Evolutionary conservation across 2,113 vertebrate genomes (phyloP).

Genomic region (Syngnathoides biaculeatus): DNA sequence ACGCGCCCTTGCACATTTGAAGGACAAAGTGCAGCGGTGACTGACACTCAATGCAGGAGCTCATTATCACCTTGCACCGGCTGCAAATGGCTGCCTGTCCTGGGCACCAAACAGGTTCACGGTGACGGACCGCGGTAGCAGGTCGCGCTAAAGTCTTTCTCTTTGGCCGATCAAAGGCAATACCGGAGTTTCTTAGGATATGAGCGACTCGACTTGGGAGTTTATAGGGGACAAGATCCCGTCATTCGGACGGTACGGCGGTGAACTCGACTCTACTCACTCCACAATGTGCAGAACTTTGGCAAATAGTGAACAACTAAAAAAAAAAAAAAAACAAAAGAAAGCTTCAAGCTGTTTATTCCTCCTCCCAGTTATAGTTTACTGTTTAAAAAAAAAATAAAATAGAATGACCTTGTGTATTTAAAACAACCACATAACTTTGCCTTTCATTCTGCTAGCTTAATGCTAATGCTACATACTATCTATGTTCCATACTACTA

Average conservation of each 20-base stretch:
- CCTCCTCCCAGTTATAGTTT: no score
- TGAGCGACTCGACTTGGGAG: background rate
- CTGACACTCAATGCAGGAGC: slow-evolving; percentile 53
- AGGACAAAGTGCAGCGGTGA: slow-evolving; percentile 38
- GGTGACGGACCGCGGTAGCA: slow-evolving; percentile 24
- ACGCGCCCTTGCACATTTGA: slow-evolving; percentile 45
- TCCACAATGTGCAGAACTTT: background rate
- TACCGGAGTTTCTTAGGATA: background rate
- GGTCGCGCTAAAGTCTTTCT: slow-evolving; percentile 6
- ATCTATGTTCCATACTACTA: no score
- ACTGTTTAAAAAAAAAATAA: no score
- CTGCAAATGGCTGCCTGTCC: slow-evolving; percentile 60
- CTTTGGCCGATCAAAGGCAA: slow-evolving; percentile 15
- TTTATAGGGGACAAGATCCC: background rate
- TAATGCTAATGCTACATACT: no score
- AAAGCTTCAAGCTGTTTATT: no score
- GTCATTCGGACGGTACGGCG: background rate
- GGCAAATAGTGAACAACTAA: no score
- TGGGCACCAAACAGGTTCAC: slow-evolving; percentile 21
- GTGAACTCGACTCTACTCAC: background rate
- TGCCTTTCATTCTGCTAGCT: no score
- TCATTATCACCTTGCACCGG: slow-evolving; percentile 65
- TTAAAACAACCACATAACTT: no score
- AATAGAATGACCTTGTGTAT: no score
- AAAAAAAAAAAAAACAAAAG: no score